Base-by-base conservation (phyloP, 2,888 invertebrate species). In the Erebia epiphron region DNA sequence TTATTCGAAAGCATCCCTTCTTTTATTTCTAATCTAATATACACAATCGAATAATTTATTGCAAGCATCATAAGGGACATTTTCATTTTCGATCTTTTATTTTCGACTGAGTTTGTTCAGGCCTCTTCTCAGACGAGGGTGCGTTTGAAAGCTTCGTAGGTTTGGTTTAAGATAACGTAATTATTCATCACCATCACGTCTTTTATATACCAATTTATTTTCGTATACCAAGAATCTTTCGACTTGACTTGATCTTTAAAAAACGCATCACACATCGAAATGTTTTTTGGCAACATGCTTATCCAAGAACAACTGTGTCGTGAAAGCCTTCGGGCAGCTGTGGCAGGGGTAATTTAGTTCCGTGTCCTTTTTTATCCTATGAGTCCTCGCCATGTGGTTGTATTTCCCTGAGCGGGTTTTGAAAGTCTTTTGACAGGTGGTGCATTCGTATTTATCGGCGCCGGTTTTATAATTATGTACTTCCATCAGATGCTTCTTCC, bases 211-310 rank as follows among this genome's bases (percentile, higher is more conserved):
- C n/a, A n/a, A n/a, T n/a, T n/a, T 35, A 35, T 35, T 35, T 35
- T 35, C 35, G 35, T 35, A 7, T 35, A 35, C 35, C 35, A 35
- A 35, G 1, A 1, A 35, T 35, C 5, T 35, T 35, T 35, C 35
- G 7, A 35, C 35, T 35, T 35, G 7, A 35, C 0, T 35, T 35
- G 35, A 35, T 7, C 35, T 7, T 35, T 35, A 35, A 54, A 26
- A n/a, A 16, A 63, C 9, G 21, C 21, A 62, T 72, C 60, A 73
- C 58, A 69, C 81, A 77, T 91, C 92, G 62, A 90, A 91, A 81
- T 95, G 95, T 77, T 94, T 94, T 79, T 91, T 92, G 26, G 93
- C 90, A 75, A 94, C 84, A 78, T 95, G 95, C 75, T 93, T 94
- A 75, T 94, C 94, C 78, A 95, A 80, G 79, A 94, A 94, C 72